Base-by-base conservation (phyloP, 2,113 vertebrate species). In the Meles meles region DNA sequence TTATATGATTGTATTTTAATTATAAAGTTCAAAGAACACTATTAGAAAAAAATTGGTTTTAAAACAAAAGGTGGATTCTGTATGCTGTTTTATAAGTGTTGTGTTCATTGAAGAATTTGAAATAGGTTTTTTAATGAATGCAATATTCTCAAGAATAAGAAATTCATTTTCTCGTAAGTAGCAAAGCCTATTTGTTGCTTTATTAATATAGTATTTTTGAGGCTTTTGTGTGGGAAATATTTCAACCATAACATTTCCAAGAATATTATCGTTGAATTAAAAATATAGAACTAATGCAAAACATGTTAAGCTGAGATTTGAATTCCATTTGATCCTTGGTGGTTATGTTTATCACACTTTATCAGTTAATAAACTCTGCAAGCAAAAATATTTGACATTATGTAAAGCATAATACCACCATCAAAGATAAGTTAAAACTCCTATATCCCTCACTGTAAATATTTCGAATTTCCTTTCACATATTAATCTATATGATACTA, bases 1-100 rank as follows among this genome's bases (percentile, higher is more conserved):
- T 47, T 90, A 74, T 34, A 84, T 92, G 65, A 74, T 47, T 90
- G 74, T 34, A 72, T 96, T 95, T 92, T 29, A 90, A 65, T 96
- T 94, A 72, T 55, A 74, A 93, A 81, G 4, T 49, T 71, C 25
- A 88, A 14, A 9, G 18, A 88, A 69, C 14, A 88, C 3, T 49
- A 81, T 39, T 85, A 83, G 37, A 80, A 63, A 90, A 67, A 94
- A 47, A 34, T 63, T 1, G 0, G 84, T 79, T 86, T 94, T 80
- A 57, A 90, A 92, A 88, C 52, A 93, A 88, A 96, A 90, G 1
- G 37, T 77, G 1, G 21, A 47, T 52, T 59, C 25, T 47, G 3
- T 15, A 49, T 11, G 42, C 14, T 93, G 31, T 59, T 82, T 97
- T 44, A 39, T 74, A 95, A 87, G 61, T 69, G 47, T 18, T 79